A percentile compares a stretch with the other conserved stretches of the same genome.
Conservation (phyloP, 2,888 invertebrate species). For the Lochmaea crataegi region DNA sequence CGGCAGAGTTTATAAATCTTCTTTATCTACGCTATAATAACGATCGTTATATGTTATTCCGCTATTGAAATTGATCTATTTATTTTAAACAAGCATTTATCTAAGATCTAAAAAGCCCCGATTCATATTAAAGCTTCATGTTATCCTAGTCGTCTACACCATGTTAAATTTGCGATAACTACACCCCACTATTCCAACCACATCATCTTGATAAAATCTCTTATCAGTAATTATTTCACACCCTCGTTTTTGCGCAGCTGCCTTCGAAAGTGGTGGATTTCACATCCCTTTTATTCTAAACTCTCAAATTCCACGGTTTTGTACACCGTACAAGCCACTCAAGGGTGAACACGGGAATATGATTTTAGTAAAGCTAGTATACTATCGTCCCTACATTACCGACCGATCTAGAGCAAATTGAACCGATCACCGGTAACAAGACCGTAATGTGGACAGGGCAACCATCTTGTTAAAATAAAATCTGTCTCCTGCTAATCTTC, state of each 20-base stretch:
- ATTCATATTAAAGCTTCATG: conserved; percentile 59
- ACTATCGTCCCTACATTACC: no score
- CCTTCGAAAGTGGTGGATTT: conserved; percentile 1
- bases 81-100: conserved; percentile 54
- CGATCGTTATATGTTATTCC: conserved; percentile 44
- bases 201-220: conserved; percentile 26
- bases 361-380: no score
- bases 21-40: conserved; percentile 13
- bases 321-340: no score
- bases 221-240: conserved; percentile 33
- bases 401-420: no score
- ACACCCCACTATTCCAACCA: conserved; percentile 27
- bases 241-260: conserved; percentile 20
- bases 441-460: no score
- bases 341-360: no score
- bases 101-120: conserved; percentile 59
- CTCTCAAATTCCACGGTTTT: neutral
- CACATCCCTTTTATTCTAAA: neutral
- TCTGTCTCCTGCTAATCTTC: no score
- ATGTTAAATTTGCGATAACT: conserved; percentile 33
- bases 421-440: no score
- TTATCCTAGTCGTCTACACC: conserved; percentile 50
- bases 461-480: no score
- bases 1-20: conserved; percentile 26
- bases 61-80: conserved; percentile 48